Evolutionary conservation across 2,113 vertebrate genomes (phyloP), one percentile per base, ranked within the genome.

Genomic region (Dryoscopus gambensis): DNA sequence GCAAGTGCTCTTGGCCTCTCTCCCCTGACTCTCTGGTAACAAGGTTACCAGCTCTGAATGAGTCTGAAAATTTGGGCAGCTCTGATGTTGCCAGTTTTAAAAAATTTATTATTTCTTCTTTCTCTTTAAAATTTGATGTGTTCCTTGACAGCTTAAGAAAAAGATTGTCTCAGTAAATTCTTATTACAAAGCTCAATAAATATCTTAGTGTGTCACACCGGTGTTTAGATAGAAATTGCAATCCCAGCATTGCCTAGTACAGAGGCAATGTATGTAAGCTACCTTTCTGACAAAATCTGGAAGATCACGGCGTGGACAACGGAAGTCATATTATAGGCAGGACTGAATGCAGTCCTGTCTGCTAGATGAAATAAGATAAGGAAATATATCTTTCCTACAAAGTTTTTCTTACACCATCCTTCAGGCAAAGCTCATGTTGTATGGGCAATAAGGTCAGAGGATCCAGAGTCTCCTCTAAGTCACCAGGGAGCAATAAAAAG

Each of bases 401-500:
- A 82, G 49, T 53, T 96, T 91, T 75, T 13, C 70, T 74, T 69
- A 68, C 47, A 55, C 22, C 27, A 50, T 86, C 46, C 33, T 92
- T 94, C 73, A 87, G 59, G 44, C 52, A 71, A 76, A 94, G 78
- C 62, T 90, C 37, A 52, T 42, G 63, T 75, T 91, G 56, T 87
- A 42, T 67, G 44, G 53, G 31, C 79, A 80, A 8, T 69, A 81
- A 96, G 82, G 74, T 89, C 90, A 96, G 73, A 82, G 47, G 69
- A 85, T 94, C 59, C 49, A 56, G n/a, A 74, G 68, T 60, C 31
- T 67, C 50, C 68, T 87, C 63, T 59, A 91, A 89, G 56, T 92
- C 96, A 85, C 39, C 59, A 35, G 92, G 67, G 89, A 94, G 67
- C 75, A 89, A 89, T 87, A 77, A 56, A 86, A 94, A 93, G 70